phyloP scores from a whole-genome alignment of 2,888 invertebrate species.

The Drosophila stalkeri region DNA sequence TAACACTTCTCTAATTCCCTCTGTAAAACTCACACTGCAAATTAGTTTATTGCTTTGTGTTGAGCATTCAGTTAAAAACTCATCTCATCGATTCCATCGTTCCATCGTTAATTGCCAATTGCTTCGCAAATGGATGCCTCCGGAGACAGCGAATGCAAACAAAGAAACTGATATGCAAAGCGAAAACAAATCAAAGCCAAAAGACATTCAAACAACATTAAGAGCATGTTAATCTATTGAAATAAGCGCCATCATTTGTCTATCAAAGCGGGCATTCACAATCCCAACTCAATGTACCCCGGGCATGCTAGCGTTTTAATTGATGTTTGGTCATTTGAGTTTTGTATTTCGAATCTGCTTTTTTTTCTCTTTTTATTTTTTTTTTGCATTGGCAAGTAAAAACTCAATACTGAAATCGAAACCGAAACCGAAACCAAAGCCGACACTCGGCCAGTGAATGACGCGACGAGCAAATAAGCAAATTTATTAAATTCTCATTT shows the following conservation, averaged over 20 bases:
- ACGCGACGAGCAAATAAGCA: constrained; percentile 54
- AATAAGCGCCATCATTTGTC: constrained; percentile 77
- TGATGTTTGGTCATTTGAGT: constrained; percentile 42
- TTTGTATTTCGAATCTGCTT: constrained; percentile 15
- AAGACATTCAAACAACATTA: constrained; percentile 49
- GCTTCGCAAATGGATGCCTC: constrained; percentile 14
- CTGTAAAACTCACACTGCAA: background rate
- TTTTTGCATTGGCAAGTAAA: constrained; percentile 28
- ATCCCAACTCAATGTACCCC: constrained; percentile 24
- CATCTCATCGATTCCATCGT: constrained; percentile 1
- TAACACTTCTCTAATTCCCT: too few species aligned
- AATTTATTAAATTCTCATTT: constrained; percentile 81
- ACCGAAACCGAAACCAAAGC: constrained; percentile 18
- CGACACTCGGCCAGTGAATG: constrained; percentile 30
- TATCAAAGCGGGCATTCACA: constrained; percentile 28
- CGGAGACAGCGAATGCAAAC: constrained; percentile 15
- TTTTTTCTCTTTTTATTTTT: background rate
- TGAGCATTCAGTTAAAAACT: background rate
- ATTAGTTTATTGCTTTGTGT: background rate
- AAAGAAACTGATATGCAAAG: constrained; percentile 18
- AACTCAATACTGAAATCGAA: constrained; percentile 33
- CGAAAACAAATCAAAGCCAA: constrained; percentile 17
- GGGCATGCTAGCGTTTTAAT: constrained; percentile 58
- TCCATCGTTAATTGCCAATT: constrained; percentile 35
- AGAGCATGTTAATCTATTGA: constrained; percentile 67